Evolutionary conservation across 37 sponge, comb jelly and placozoan species (phyloP), one percentile per base, ranked within the genome.

Genomic region (Theonella swinhoei): DNA sequence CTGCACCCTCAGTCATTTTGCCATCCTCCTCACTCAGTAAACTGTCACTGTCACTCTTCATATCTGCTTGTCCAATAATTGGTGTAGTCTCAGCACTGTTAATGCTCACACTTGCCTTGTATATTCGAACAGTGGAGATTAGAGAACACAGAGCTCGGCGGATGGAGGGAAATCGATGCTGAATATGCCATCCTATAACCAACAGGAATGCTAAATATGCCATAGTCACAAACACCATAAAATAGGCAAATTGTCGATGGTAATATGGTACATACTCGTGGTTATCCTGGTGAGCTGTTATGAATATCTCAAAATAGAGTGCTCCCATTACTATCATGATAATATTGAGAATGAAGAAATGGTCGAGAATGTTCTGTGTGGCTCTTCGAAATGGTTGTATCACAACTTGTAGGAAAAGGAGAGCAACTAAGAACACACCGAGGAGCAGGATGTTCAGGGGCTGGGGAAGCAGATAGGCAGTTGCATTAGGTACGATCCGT

Each of bases 191-290:
- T 25, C 81, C 28, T 4, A 82, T 1, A 20, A 82, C 62, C 0
- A 37, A 32, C 24, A 81, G 9, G 37, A 82, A 77, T 0, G 66
- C 88, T 7, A 88, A 38, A 33, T 88, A 88, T 28, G 72, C 81
- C 29, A 38, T 26, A 39, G 19, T 8, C 20, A 67, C 76, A 22
- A 62, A 28, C 0, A 59, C 11, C 1, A 28, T 14, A 33, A 71
- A 58, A 14, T 60, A 75, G 0, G 8, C 33, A 28, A 32, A 29
- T 30, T 47, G 59, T 14, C 3, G 1, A 1, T 4, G 2, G n/a
- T 75, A 2, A 7, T 41, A 54, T 2, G 2, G 32, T 25, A 35
- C 2, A 34, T 30, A 63, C 0, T 30, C 24, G 47, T 3, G 1
- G 25, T 71, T 34, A 4, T 35, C 31, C 4, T 70, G 39, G 0